Evolutionary conservation across 2,113 vertebrate genomes (phyloP).

Genomic region (Asarcornis scutulata): DNA sequence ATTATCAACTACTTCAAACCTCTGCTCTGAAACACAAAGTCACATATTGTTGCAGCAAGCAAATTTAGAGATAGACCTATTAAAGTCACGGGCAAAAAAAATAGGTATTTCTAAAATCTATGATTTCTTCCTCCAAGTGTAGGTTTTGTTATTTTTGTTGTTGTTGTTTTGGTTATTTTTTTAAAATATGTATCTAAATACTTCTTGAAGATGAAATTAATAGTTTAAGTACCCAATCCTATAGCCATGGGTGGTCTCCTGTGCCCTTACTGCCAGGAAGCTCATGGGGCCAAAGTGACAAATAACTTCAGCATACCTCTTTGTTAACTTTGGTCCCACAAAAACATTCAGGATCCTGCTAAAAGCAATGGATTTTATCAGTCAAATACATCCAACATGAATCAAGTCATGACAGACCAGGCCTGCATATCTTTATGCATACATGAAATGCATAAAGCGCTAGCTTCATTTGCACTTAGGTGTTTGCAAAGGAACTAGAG

Average conservation of each 20-base stretch:
- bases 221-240: not conserved
- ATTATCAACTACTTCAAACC: not conserved
- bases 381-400: not conserved
- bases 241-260: not conserved
- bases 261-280: not conserved
- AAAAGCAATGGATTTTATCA: not conserved
- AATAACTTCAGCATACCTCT: not conserved
- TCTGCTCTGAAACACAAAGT: not conserved
- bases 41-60: fast-evolving
- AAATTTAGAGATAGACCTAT: not conserved
- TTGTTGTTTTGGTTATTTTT: too few relatives aligned
- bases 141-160: too few relatives aligned
- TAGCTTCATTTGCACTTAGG: not conserved
- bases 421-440: not conserved
- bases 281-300: not conserved
- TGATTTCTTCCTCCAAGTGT: not conserved
- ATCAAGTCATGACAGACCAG: not conserved
- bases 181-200: not conserved
- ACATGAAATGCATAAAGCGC: not conserved
- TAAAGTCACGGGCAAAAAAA: not conserved
- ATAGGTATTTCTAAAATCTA: not conserved
- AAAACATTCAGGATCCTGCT: not conserved
- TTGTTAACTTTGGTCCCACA: not conserved
- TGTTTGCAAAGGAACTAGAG: not conserved
- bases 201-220: not conserved